Evolutionary conservation across 1,140 invertebrate species (phyloP).

Genomic region (Achatina immaculata): DNA sequence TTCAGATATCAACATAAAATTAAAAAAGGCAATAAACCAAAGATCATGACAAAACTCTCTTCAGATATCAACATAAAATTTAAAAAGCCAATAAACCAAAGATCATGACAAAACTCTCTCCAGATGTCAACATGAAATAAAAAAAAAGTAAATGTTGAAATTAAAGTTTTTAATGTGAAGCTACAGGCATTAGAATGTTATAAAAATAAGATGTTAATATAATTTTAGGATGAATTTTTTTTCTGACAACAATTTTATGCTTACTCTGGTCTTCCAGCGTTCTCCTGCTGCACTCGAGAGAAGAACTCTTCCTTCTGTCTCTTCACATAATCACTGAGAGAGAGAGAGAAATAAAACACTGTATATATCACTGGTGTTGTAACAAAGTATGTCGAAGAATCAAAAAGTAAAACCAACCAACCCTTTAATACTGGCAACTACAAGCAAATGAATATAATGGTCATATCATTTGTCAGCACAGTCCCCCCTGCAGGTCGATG

Average conservation of each 20-base stretch:
- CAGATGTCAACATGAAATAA: neutral
- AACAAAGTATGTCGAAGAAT: too few species aligned
- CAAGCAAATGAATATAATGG: too few species aligned
- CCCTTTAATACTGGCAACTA: too few species aligned
- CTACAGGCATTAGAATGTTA: neutral
- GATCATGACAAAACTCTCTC: neutral
- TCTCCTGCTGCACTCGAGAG: constrained; percentile 80
- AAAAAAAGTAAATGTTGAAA: constrained; percentile 12
- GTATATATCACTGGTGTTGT: too few species aligned
- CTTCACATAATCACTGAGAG: constrained; percentile 56
- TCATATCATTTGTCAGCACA: too few species aligned
- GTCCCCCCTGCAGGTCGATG: too few species aligned
- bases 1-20: too few species aligned
- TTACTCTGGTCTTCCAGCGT: constrained; percentile 82
- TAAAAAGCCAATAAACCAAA: neutral
- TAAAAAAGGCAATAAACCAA: too few species aligned
- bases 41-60: neutral
- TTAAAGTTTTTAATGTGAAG: neutral
- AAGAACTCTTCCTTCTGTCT: constrained; percentile 86
- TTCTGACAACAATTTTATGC: constrained; percentile 46
- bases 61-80: neutral
- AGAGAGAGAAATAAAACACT: neutral
- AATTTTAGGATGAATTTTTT: too few species aligned
- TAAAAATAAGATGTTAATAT: too few species aligned
- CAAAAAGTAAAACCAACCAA: too few species aligned